phyloP scores from a whole-genome alignment of 2,113 vertebrate species.

The Aldabrachelys gigantea region DNA sequence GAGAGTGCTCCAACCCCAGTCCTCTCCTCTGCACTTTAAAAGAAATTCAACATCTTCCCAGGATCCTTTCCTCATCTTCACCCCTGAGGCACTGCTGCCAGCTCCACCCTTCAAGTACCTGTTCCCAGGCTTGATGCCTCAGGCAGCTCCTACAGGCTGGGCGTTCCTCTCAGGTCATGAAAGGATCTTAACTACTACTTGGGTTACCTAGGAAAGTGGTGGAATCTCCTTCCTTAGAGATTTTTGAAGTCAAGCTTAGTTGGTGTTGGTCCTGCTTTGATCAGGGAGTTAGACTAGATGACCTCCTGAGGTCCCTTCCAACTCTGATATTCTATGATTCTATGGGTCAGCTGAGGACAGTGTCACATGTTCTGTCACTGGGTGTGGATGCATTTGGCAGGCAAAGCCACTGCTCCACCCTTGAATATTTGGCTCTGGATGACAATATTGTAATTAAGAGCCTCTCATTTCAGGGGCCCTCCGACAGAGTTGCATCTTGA shows the following conservation, averaged over 20 bases:
- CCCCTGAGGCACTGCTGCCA: neutral
- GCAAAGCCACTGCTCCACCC: slow-evolving; percentile 65
- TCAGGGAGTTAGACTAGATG: no score
- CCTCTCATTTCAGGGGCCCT: slow-evolving; percentile 55
- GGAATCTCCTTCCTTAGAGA: no score
- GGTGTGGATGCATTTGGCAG: slow-evolving; percentile 70
- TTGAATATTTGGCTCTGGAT: slow-evolving; percentile 65
- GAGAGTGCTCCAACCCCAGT: neutral
- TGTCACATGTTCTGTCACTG: slow-evolving; percentile 64
- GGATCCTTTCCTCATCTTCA: neutral
- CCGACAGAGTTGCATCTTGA: slow-evolving; percentile 58
- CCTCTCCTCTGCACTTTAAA: neutral
- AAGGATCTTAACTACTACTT: slow-evolving; percentile 45
- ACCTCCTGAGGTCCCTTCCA: no score
- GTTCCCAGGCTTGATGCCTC: neutral
- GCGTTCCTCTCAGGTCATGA: neutral
- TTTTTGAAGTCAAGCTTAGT: no score
- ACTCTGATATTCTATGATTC: no score
- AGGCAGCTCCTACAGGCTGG: neutral
- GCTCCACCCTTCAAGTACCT: neutral
- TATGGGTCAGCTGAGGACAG: slow-evolving; percentile 69
- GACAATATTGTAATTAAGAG: slow-evolving; percentile 72
- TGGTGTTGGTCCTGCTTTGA: no score
- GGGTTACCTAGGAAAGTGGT: neutral
- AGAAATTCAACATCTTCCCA: neutral